Evolutionary conservation across 2,113 vertebrate genomes (phyloP).

Genomic region (Trematomus loennbergii): DNA sequence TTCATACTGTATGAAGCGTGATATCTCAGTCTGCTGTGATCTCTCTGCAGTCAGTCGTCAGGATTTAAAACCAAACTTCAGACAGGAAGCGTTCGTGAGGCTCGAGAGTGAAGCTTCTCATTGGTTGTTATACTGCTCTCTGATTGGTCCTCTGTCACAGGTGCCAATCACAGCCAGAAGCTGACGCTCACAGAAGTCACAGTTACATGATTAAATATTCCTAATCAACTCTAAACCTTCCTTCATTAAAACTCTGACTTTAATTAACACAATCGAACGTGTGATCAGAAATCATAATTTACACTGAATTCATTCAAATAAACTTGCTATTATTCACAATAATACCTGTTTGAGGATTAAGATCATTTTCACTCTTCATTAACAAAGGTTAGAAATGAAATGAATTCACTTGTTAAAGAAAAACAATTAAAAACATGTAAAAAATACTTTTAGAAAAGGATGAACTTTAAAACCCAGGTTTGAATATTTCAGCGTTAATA

Average conservation of each 20-base stretch:
- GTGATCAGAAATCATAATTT: slow-evolving; percentile 1
- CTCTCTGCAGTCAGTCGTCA: no score
- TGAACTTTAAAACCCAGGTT: no score
- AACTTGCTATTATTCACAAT: neutral
- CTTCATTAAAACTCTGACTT: neutral
- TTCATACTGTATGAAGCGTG: no score
- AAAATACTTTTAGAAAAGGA: neutral
- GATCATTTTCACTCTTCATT: neutral
- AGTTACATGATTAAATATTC: neutral
- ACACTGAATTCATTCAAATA: slow-evolving; percentile 30
- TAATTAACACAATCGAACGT: neutral
- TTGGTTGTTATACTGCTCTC: slow-evolving; percentile 1
- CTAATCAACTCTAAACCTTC: neutral
- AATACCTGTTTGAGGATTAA: neutral
- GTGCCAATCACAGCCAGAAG: slow-evolving; percentile 4
- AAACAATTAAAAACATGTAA: neutral
- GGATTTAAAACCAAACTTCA: no score
- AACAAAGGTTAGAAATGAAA: neutral
- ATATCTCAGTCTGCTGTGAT: no score
- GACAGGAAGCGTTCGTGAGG: neutral
- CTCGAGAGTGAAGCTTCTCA: slow-evolving; percentile 1
- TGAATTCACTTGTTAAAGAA: neutral
- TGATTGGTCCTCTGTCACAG: slow-evolving; percentile 28
- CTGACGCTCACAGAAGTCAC: no score
- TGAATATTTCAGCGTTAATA: no score